phyloP scores from a whole-genome alignment of 1,140 invertebrate species.

The Drosophila willistoni region DNA sequence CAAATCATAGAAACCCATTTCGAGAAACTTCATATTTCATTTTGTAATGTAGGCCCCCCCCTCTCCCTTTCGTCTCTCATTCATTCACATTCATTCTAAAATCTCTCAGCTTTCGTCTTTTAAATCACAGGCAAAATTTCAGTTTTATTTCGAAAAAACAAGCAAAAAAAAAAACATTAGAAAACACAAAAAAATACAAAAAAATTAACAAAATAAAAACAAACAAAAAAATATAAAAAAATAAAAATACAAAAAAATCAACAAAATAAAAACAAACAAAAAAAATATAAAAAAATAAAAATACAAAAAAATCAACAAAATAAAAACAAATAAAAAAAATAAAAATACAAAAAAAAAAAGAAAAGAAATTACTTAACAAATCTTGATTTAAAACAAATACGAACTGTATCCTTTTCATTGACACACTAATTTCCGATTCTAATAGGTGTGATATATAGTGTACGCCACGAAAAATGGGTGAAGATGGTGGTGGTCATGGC shows the following conservation, averaged over 20 bases:
- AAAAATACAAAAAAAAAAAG: not conserved
- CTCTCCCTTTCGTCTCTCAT: not conserved
- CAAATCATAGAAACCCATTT: not conserved
- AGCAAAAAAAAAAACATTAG: not conserved
- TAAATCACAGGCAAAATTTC: slow-evolving; percentile 2
- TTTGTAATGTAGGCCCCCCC: not conserved
- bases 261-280: not conserved
- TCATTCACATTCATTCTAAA: not conserved
- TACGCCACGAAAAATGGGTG: slow-evolving; percentile 51
- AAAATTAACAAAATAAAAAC: not conserved
- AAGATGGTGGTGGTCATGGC: slow-evolving; percentile 81
- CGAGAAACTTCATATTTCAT: not conserved
- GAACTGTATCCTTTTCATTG: too few species aligned
- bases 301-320: not conserved
- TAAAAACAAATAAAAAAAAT: not conserved
- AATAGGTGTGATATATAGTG: not conserved
- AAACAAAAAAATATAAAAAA: not conserved
- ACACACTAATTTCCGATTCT: not conserved
- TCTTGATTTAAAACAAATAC: too few species aligned
- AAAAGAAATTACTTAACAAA: not conserved
- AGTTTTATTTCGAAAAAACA: not conserved
- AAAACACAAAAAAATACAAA: too few species aligned
- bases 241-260: too few species aligned
- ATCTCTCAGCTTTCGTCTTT: not conserved
- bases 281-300: not conserved